Evolutionary conservation across 2,888 invertebrate genomes (phyloP), one percentile per base, ranked within the genome.

Genomic region (Noctua janthina): DNA sequence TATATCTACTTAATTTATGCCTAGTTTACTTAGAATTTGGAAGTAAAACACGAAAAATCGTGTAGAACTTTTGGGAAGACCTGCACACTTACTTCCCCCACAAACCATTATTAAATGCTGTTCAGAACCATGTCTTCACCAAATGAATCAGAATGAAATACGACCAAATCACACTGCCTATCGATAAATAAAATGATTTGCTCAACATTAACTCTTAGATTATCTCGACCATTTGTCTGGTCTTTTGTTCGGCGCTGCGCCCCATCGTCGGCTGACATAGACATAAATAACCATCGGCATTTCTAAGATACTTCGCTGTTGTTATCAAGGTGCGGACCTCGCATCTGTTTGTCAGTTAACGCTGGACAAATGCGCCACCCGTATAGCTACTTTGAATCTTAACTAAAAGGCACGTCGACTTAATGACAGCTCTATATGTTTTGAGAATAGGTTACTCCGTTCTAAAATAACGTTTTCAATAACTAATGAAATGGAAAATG

Each of bases 281-380:
- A 94, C 94, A 96, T 96, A 96, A 97, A 96, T 96, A 94, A 96
- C 95, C 92, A 94, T 95, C 94, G 95, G 94, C 94, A 94, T 96
- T 93, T 94, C 94, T 94, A 83, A 94, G 96, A 96, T 95, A 95
- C 92, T 93, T 93, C 91, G 92, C 91, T 92, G 93, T 93, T 94
- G 95, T 96, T 96, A 96, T 96, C 96, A 93, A 91, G 83, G 89
- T 87, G 85, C 82, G 90, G 91, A 90, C 92, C 95, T 94, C 94
- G 95, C 95, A 96, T 96, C 96, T 96, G 96, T 96, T 96, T 95
- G 95, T 94, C 93, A 94, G 94, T 94, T 94, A 93, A 90, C 91
- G 88, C 90, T 88, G 90, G 93, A 94, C 93, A 92, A 94, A 94
- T 93, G 94, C 87, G 94, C 96, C 96, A 96, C 96, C 96, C 96